phyloP scores from a whole-genome alignment of 2,113 vertebrate species.

The Zingel zingel region DNA sequence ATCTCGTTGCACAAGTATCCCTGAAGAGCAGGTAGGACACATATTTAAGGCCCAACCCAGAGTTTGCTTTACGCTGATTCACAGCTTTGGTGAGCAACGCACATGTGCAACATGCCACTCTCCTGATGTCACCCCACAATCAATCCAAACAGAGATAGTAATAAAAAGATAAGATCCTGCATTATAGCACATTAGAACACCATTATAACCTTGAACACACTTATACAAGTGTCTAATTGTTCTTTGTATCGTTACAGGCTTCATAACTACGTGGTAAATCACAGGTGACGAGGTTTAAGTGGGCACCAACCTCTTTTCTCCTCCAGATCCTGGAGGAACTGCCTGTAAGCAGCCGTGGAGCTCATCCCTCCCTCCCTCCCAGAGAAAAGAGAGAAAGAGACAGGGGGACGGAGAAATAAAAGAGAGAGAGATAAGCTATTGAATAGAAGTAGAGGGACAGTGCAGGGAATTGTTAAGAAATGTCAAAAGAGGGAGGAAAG shows the following conservation, averaged over 20 bases:
- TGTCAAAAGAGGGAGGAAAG: background rate
- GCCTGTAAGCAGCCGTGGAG: slow-evolving; percentile 79
- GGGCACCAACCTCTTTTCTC: slow-evolving; percentile 85
- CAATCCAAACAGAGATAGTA: background rate
- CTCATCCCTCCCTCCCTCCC: slow-evolving; percentile 75
- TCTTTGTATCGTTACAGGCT: background rate
- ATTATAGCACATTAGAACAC: background rate
- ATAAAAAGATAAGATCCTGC: background rate
- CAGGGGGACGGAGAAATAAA: background rate
- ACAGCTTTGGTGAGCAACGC: slow-evolving; percentile 11
- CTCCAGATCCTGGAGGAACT: slow-evolving; percentile 84
- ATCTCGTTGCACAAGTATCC: slow-evolving; percentile 19
- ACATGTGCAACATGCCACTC: slow-evolving; percentile 37
- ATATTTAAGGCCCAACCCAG: slow-evolving; percentile 20
- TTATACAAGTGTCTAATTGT: background rate
- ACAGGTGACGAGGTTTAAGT: slow-evolving; percentile 14
- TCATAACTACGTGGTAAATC: background rate
- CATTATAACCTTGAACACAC: background rate
- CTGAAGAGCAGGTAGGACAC: slow-evolving; percentile 48
- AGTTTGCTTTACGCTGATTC: slow-evolving; percentile 25
- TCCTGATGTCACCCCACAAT: background rate
- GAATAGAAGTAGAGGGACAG: slow-evolving; percentile 1
- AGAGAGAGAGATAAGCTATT: slow-evolving; percentile 14
- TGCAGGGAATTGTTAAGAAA: slow-evolving; percentile 10
- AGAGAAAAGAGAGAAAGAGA: background rate